Percentiles rank a stretch among this genome's conserved stretches.
These are phyloP conservation scores for Petrosia ficiformis DNA, from an alignment of 37 sponge, comb jelly and placozoan species.

Conservation along the genomic window DNA sequence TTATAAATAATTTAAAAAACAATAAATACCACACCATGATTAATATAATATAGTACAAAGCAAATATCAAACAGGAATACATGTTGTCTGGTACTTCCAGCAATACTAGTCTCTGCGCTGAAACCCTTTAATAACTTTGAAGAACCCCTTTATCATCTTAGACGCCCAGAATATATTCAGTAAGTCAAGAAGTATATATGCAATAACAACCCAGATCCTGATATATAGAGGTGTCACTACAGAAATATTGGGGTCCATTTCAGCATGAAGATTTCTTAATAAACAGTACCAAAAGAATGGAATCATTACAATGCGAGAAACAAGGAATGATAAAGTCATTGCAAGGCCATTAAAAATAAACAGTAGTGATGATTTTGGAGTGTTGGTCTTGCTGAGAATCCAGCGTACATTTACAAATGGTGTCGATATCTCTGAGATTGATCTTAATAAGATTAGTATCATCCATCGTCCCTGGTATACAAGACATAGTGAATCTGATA, in stretches of 20 bases:
- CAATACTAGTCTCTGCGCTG: no score
- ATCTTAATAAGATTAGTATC: background rate
- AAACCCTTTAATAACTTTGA: no score
- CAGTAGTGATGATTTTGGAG: background rate
- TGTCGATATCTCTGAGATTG: constrained; percentile 56
- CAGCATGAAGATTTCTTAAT: no score
- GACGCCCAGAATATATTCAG: constrained; percentile 64
- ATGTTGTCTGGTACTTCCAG: no score
- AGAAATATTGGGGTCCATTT: background rate
- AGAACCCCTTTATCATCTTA: constrained; percentile 53
- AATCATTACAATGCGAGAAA: constrained; percentile 44
- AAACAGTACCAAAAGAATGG: constrained; percentile 54
- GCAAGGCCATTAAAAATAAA: constrained; percentile 20
- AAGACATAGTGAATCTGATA: background rate
- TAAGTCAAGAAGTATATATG: constrained; percentile 37
- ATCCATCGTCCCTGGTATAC: background rate
- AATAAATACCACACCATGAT: no score
- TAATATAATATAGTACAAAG: no score
- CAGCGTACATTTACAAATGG: constrained; percentile 59
- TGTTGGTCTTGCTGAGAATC: constrained; percentile 9
- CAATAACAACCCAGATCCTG: background rate
- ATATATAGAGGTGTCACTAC: background rate
- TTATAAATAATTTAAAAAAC: no score
- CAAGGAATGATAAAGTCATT: constrained; percentile 55
- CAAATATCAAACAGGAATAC: no score